phyloP scores from a whole-genome alignment of 2,113 vertebrate species.

The Paramormyrops kingsleyae region DNA sequence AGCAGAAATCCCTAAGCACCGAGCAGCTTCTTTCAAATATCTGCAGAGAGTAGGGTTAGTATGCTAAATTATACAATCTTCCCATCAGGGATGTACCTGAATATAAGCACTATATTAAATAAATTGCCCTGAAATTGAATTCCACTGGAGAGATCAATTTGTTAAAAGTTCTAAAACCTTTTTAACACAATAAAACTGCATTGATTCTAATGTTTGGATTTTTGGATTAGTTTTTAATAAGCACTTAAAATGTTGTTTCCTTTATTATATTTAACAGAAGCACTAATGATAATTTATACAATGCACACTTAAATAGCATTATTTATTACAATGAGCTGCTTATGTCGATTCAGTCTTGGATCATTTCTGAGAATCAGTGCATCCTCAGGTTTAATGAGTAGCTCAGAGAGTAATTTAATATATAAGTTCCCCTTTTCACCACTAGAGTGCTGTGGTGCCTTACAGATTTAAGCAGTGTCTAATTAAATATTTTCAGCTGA shows the following conservation, averaged over 20 bases:
- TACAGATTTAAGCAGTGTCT: constrained; percentile 44
- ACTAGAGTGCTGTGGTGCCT: constrained; percentile 73
- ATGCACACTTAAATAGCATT: constrained; percentile 38
- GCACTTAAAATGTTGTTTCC: background rate
- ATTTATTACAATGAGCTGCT: constrained; percentile 38
- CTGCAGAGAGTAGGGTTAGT: background rate
- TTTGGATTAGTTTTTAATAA: background rate
- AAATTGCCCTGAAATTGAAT: background rate
- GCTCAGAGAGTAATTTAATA: background rate
- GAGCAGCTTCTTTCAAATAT: background rate
- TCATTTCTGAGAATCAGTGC: background rate
- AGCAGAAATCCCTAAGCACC: background rate
- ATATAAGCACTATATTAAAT: background rate
- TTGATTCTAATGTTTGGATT: background rate
- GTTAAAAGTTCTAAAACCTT: background rate
- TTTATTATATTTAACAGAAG: background rate
- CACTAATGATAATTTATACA: constrained; percentile 31
- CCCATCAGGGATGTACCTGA: background rate
- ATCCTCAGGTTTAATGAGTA: background rate
- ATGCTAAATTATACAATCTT: background rate
- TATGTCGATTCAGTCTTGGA: background rate
- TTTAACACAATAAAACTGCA: background rate
- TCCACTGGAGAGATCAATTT: background rate
- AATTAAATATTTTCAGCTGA: background rate
- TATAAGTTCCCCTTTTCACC: constrained; percentile 54